Conservation (phyloP, 2,797 vertebrate genomes). For the Rhodeus uyekii region DNA sequence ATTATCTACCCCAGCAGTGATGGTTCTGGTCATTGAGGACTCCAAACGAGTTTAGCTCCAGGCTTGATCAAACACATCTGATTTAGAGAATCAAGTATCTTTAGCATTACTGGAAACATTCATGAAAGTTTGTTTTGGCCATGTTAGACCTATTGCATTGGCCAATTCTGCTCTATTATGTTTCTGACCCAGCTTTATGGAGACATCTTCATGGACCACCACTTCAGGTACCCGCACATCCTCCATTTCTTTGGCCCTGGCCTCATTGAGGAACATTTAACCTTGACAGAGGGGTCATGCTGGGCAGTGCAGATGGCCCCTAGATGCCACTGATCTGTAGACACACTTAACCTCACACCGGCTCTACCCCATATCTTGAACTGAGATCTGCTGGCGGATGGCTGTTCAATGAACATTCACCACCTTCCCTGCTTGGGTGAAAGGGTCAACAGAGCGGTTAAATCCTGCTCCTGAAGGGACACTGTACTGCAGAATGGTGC, state of each 20-base stretch:
- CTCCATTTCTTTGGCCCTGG: neutral
- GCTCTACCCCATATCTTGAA: conserved; percentile 5
- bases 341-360: neutral
- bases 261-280: conserved; percentile 43
- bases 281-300: conserved; percentile 11
- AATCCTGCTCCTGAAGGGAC: conserved; percentile 8
- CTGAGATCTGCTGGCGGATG: neutral
- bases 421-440: neutral
- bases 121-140: neutral
- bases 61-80: neutral
- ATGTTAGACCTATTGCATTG: neutral
- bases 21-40: neutral
- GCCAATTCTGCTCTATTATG: too few species aligned
- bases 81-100: neutral
- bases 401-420: neutral
- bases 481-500: neutral
- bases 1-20: neutral
- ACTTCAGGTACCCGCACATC: neutral
- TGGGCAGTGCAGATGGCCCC: neutral
- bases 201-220: conserved; percentile 28
- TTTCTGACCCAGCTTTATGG: conserved; percentile 43
- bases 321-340: conserved; percentile 12
- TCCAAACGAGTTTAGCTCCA: neutral
- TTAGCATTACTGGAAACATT: neutral
- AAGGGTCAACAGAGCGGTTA: neutral